Base-by-base conservation (phyloP, 92 coral and sea anemone genomes). In the Umimayanthus kanabou region DNA sequence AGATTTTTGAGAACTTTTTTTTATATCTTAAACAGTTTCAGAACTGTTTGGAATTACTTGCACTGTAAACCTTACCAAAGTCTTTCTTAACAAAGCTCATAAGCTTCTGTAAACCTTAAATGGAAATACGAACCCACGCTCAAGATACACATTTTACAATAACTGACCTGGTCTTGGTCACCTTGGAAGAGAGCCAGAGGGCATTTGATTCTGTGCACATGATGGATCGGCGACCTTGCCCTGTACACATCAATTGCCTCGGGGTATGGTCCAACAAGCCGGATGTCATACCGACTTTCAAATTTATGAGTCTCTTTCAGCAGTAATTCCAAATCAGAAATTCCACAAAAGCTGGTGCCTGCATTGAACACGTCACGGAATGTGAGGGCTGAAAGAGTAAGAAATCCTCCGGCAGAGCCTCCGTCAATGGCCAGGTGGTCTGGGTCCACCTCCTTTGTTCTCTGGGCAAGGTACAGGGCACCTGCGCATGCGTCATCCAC, bases 371-470 rank as follows among this genome's bases (percentile, higher is more conserved):
- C 98, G 23, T 92, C 90, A 53, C 91, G 94, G 87, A 93, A 95
- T 23, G 98, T 96, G 1, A 96, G 88, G 29, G 91, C 92, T 64
- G 96, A 87, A 1, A 96, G 89, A 40, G 98, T 93, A 20, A 93
- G 91, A 77, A 88, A 96, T 13, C 98, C 98, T 23, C 98, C 98
- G 0, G 98, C 98, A 0, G 98, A 96, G 23, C 98, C 98, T 26
- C 98, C 98, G 66, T 94, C 98, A 45, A 96, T 96, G 14, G 92
- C 80, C 86, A 96, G 88, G 69, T 80, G 90, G 37, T 87, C 85
- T 55, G 84, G 84, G 77, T 96, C 98, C n/a, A 88, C 98, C 69
- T 88, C 94, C 75, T 94, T 94, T 47, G 91, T 90, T 26, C 87
- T 79, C 39, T 92, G 90, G 30, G 98, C 98, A 49, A 94, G 93